These are phyloP conservation scores for Monodelphis domestica DNA, from an alignment of 2,797 vertebrate genomes.

Conservation along the genomic window DNA sequence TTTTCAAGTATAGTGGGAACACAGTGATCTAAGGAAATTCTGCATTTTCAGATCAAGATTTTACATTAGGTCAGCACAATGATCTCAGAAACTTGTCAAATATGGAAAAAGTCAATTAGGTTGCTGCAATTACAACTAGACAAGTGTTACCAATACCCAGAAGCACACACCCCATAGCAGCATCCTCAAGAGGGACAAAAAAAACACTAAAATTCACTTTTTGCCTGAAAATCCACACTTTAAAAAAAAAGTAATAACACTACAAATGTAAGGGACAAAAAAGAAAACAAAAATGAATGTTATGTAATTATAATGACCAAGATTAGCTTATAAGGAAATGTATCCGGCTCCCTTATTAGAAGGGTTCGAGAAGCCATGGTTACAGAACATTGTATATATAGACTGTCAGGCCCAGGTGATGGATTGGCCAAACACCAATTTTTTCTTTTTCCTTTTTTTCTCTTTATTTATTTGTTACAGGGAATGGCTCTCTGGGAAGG, in stretches of 20 bases:
- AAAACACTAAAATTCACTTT: background rate
- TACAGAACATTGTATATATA: too few relatives aligned
- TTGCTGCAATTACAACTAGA: background rate
- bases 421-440: too few relatives aligned
- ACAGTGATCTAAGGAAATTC: background rate
- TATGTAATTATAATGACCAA: too few relatives aligned
- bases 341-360: too few relatives aligned
- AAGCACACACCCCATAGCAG: background rate
- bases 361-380: too few relatives aligned
- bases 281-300: too few relatives aligned
- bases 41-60: background rate
- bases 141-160: background rate
- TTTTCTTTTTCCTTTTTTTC: too few relatives aligned
- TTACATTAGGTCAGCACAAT: background rate
- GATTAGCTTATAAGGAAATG: too few relatives aligned
- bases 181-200: background rate
- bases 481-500: too few relatives aligned
- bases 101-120: background rate
- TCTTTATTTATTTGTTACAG: too few relatives aligned
- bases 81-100: background rate
- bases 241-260: background rate
- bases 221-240: background rate
- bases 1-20: constrained; percentile 2
- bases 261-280: background rate
- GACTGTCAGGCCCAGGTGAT: too few relatives aligned